Evolutionary conservation across 2,888 invertebrate genomes (phyloP), one percentile per base, ranked within the genome.

Genomic region (Parapristionchus giblindavisi): DNA sequence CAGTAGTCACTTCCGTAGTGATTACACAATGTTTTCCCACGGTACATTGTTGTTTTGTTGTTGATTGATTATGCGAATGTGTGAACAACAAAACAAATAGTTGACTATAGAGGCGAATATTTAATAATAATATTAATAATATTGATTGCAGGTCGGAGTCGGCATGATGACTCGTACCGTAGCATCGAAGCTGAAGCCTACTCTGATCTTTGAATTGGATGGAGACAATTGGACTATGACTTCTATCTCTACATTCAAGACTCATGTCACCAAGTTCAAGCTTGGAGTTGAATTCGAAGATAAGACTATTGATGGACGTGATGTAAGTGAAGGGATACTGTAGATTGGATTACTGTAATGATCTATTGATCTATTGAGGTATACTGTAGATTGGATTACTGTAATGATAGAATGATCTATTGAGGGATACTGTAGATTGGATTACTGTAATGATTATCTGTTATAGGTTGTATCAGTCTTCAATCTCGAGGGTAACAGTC

Each of bases 211-310:
- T 77, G 66, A 75, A 36, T 2, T 63, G 5, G 40, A 63, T n/a
- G 63, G 61, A 61, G 84, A 85, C 70, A 79, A 87, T 36, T 86
- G 85, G 85, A 80, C 78, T 65, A 83, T 87, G 79, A 83, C 79
- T 52, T 79, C 80, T 27, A 78, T 78, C 75, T 86, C 85, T 21
- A 87, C 88, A 52, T 87, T 88, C 84, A 87, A 87, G 80, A 85
- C 82, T 75, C 80, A 81, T 77, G 79, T 78, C 43, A 72, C 77
- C 77, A 83, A 84, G 74, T 88, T 84, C 76, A 82, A 83, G 71
- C 70, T 87, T 54, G 86, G 84, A 73, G 75, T 77, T 36, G 79
- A 80, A 66, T 77, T 77, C 73, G 86, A 87, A 32, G 83, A 85
- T 68, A 81, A 80, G 73, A 87, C 87, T 40, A 82, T 83, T 51